phyloP scores from a whole-genome alignment of 2,888 invertebrate species.

The Ornithoptera alexandrae region DNA sequence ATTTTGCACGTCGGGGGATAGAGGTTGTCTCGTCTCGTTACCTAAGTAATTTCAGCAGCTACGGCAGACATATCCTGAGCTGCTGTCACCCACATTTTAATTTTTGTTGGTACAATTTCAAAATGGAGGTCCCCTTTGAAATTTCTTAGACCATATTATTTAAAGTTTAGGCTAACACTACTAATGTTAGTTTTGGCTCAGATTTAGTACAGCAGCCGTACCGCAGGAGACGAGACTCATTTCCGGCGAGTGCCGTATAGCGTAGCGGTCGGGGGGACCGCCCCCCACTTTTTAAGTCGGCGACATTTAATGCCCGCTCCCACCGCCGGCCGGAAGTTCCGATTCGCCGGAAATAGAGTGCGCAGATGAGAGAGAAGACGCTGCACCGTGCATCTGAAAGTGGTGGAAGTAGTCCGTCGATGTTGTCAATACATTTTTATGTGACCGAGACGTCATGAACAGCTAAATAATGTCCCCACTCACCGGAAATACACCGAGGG shows the following conservation, averaged over 20 bases:
- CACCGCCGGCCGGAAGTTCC: slow-evolving; percentile 58
- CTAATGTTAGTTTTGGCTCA: neutral
- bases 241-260: slow-evolving; percentile 68
- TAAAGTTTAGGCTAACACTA: too few relatives aligned
- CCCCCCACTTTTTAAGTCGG: slow-evolving; percentile 73
- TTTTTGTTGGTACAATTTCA: too few relatives aligned
- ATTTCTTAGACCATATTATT: too few relatives aligned
- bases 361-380: slow-evolving; percentile 56
- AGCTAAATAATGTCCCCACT: too few relatives aligned
- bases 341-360: slow-evolving; percentile 73
- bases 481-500: too few relatives aligned
- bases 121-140: too few relatives aligned
- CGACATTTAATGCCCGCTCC: slow-evolving; percentile 59
- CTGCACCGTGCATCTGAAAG: slow-evolving; percentile 39
- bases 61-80: too few relatives aligned
- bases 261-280: slow-evolving; percentile 63
- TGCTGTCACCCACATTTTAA: too few relatives aligned
- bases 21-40: too few relatives aligned
- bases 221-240: slow-evolving; percentile 67
- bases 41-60: too few relatives aligned
- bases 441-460: neutral
- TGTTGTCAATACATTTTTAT: neutral
- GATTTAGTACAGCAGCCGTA: slow-evolving; percentile 21
- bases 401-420: slow-evolving; percentile 32
- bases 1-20: too few relatives aligned